Percentiles rank a stretch among this genome's conserved stretches.
Conservation (phyloP, 2,797 vertebrate genomes). For the Molossus alvarezi region DNA sequence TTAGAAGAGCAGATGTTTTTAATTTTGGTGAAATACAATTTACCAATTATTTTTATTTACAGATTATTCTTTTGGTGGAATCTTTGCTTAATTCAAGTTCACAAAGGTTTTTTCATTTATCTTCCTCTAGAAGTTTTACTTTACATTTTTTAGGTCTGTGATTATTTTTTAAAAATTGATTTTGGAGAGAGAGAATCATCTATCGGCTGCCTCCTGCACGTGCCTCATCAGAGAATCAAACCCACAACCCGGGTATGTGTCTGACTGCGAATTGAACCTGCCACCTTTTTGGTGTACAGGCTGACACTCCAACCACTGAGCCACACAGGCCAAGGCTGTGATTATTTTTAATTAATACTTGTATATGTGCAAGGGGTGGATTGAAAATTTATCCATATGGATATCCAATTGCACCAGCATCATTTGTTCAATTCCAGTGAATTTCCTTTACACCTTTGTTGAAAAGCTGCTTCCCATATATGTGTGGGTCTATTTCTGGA, state of each 20-base stretch:
- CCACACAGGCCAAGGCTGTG: not conserved
- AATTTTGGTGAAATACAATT: not conserved
- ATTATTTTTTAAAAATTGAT: not conserved
- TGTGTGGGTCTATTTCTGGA: not conserved
- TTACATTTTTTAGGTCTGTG: not conserved
- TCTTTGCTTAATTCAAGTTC: not conserved
- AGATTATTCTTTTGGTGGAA: not conserved
- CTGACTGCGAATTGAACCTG: no score
- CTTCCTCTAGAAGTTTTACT: not conserved
- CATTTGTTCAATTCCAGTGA: conserved; percentile 16
- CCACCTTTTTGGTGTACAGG: no score
- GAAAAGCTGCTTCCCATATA: not conserved
- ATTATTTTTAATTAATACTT: not conserved
- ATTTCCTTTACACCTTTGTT: not conserved
- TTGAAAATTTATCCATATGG: not conserved
- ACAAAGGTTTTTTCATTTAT: not conserved
- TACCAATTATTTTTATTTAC: not conserved
- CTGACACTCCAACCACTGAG: not conserved
- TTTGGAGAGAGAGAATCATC: no score
- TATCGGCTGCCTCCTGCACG: no score
- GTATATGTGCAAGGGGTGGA: not conserved
- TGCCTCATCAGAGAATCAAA: no score
- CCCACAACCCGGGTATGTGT: no score
- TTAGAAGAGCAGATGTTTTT: not conserved
- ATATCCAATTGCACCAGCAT: not conserved